These are phyloP conservation scores for Cassiopea xamachana DNA, from an alignment of 30 jellyfish, hydroid and myxozoan genomes.

Conservation along the genomic window DNA sequence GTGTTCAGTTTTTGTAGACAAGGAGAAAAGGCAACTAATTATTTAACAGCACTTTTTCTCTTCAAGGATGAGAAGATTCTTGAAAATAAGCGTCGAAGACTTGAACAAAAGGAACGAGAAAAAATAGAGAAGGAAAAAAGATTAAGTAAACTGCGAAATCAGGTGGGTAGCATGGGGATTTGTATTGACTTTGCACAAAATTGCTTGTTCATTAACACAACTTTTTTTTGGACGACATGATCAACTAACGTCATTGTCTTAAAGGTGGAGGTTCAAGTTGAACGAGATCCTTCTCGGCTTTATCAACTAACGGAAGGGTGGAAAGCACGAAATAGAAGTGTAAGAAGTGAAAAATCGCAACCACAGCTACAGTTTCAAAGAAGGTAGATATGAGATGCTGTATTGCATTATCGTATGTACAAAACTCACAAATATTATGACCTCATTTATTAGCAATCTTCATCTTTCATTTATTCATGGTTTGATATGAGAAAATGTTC, in stretches of 20 bases:
- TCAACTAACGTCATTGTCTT: too few species aligned
- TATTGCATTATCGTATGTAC: neutral
- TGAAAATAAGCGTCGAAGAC: conserved; percentile 36
- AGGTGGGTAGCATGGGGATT: conserved; percentile 11
- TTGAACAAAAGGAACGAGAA: conserved; percentile 60
- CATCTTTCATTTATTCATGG: too few species aligned
- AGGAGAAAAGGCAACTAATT: neutral
- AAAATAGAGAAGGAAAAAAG: conserved; percentile 80
- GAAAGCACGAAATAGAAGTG: conserved; percentile 68
- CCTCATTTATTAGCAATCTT: too few species aligned
- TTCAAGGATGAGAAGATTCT: conserved; percentile 60
- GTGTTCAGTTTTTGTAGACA: neutral
- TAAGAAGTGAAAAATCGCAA: conserved; percentile 29
- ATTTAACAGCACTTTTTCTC: neutral
- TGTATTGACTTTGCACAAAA: neutral
- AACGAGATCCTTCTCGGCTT: conserved; percentile 91
- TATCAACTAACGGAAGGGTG: conserved; percentile 84
- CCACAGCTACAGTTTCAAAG: conserved; percentile 62
- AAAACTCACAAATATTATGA: too few species aligned
- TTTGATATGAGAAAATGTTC: too few species aligned
- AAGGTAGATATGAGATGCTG: conserved; percentile 15
- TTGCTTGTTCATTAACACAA: too few species aligned
- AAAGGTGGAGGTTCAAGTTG: conserved; percentile 84
- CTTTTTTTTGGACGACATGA: too few species aligned
- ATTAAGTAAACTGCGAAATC: conserved; percentile 69